Base-by-base conservation (phyloP, 2,113 vertebrate genomes). In the Tamias sibiricus region DNA sequence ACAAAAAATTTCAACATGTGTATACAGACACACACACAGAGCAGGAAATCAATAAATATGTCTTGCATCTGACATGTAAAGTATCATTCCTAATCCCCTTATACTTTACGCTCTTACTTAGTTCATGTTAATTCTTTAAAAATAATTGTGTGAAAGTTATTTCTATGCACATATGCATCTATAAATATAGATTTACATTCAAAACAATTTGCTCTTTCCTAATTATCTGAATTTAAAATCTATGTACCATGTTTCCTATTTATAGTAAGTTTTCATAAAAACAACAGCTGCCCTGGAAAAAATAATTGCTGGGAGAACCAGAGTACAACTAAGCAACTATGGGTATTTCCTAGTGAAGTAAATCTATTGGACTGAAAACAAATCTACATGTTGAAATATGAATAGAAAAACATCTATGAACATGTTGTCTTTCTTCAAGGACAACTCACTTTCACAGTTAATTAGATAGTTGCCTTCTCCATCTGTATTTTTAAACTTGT, bases 271-370 rank as follows among this genome's bases (percentile, higher is more conserved):
- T 98, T 98, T 96, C 92, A 97, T 98, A 75, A 97, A 98, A 98
- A 98, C 97, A 98, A 91, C 98, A 98, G 97, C 98, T 98, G 97
- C 95, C 94, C 92, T 96, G 95, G 87, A 96, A 96, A 97, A 62
- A 98, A 88, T 93, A 97, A 98, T 97, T 97, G 47, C 95, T 97
- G 84, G 71, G 37, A 95, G 81, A 95, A 96, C 2, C 24, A 92
- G 72, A 26, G 47, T 92, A 88, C 95, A 98, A 96, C 96, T 92
- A 96, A n/a, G 83, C n/a, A 96, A 87, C 91, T 84, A 90, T 92
- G 92, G 95, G 89, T 92, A 95, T 97, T 97, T 94, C 16, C 40
- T 96, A 72, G 91, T 95, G 96, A 98, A 98, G 98, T 87, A 95
- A 96, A 90, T 76, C 2, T 79, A 97, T 94, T 97, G 96, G 97